Evolutionary conservation across 2,113 vertebrate species (phyloP).

Genomic region (Drymodes brunneopygia): DNA sequence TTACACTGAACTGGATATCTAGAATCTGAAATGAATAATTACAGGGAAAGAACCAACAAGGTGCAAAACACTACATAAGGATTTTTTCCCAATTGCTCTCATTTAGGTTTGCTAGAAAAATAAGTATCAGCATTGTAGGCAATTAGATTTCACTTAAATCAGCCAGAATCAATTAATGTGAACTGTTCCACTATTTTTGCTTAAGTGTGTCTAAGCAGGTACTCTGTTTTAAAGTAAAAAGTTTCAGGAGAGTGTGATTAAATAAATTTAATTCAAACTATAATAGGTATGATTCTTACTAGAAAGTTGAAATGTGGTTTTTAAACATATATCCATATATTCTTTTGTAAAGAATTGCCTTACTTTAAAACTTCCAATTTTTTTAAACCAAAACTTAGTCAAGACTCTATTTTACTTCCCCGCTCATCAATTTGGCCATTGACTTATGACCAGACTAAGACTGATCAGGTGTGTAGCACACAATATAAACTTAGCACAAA

Average conservation of each 20-base stretch:
- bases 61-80: background rate
- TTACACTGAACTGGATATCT: background rate
- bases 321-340: background rate
- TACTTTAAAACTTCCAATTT: background rate
- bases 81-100: background rate
- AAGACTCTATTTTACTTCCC: background rate
- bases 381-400: background rate
- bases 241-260: background rate
- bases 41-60: background rate
- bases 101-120: constrained; percentile 25
- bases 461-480: background rate
- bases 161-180: constrained; percentile 12
- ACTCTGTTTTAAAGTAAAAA: background rate
- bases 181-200: background rate
- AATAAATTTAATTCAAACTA: background rate
- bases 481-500: background rate
- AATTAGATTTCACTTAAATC: constrained; percentile 36
- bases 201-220: background rate
- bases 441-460: background rate
- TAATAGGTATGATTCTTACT: background rate
- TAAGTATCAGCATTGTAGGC: background rate
- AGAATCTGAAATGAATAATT: constrained; percentile 12
- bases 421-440: background rate
- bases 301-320: background rate
- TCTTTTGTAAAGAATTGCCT: background rate